These are phyloP conservation scores for Schizothorax lantsangensis DNA, from an alignment of 2,797 vertebrate genomes.

Conservation along the genomic window DNA sequence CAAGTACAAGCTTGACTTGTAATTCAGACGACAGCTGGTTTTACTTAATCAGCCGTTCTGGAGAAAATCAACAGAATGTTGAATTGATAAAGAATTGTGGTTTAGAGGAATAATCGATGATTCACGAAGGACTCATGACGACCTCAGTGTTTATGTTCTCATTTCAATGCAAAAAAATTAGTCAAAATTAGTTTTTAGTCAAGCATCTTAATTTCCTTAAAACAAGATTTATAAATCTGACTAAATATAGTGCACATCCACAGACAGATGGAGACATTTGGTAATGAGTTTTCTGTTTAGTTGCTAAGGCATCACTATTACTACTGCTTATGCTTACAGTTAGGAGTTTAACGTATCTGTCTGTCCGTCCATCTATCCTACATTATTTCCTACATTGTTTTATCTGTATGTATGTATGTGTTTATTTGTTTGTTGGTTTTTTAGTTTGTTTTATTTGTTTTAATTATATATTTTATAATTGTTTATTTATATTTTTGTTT, in stretches of 20 bases:
- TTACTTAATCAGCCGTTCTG: constrained; percentile 59
- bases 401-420: neutral
- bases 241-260: neutral
- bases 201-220: neutral
- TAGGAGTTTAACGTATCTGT: neutral
- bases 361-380: neutral
- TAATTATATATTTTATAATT: neutral
- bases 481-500: neutral
- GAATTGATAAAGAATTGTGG: constrained; percentile 71
- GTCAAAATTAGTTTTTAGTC: neutral
- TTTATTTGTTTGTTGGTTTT: no score
- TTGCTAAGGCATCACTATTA: neutral
- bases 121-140: neutral
- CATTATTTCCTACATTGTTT: neutral
- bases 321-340: neutral
- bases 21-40: constrained; percentile 76
- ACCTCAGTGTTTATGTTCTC: neutral
- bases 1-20: constrained; percentile 75
- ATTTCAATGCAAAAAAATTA: neutral
- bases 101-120: constrained; percentile 63
- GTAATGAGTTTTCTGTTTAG: neutral
- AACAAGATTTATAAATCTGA: neutral
- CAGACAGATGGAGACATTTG: neutral
- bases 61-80: constrained; percentile 55
- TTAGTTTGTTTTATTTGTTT: neutral